Evolutionary conservation across 2,888 invertebrate species (phyloP).

Genomic region (Pheosia tremula): DNA sequence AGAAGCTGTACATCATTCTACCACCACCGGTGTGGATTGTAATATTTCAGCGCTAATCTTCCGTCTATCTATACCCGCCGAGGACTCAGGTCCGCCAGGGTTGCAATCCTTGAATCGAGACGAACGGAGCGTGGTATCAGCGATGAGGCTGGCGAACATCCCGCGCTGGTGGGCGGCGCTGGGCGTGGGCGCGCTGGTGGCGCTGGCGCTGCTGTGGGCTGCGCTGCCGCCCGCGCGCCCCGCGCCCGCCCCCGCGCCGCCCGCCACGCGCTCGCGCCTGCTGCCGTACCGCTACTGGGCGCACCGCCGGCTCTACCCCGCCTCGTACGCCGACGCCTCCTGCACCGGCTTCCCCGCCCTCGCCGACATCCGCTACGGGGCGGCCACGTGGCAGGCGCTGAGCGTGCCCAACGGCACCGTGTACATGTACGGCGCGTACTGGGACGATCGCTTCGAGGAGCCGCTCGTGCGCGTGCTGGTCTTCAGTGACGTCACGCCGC

Average conservation of each 20-base stretch:
- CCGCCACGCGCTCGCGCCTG: constrained; percentile 85
- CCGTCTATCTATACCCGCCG: too few relatives aligned
- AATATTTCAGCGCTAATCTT: too few relatives aligned
- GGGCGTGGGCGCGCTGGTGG: constrained; percentile 86
- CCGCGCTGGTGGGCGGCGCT: constrained; percentile 20
- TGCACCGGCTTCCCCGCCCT: constrained; percentile 14
- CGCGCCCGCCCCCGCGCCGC: constrained; percentile 71
- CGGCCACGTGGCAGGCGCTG: constrained; percentile 18
- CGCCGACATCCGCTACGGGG: constrained; percentile 11
- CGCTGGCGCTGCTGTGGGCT: constrained; percentile 49
- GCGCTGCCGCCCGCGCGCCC: neutral
- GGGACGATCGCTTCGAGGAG: constrained; percentile 18
- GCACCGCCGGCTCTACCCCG: constrained; percentile 13
- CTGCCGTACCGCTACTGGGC: constrained; percentile 20
- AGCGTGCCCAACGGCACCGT: constrained; percentile 11
- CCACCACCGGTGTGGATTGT: too few relatives aligned
- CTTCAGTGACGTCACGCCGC: constrained; percentile 19
- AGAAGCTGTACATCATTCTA: too few relatives aligned
- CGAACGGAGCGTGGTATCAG: neutral
- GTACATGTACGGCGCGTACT: constrained; percentile 26
- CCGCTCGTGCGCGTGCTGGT: constrained; percentile 20
- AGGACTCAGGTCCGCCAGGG: too few relatives aligned
- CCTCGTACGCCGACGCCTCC: constrained; percentile 12
- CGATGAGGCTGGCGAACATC: neutral
- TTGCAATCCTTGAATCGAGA: too few relatives aligned